Percentiles rank a stretch among this genome's conserved stretches.
Evolutionary conservation across 2,797 vertebrate species (phyloP).

Genomic region (Zalophus californianus): DNA sequence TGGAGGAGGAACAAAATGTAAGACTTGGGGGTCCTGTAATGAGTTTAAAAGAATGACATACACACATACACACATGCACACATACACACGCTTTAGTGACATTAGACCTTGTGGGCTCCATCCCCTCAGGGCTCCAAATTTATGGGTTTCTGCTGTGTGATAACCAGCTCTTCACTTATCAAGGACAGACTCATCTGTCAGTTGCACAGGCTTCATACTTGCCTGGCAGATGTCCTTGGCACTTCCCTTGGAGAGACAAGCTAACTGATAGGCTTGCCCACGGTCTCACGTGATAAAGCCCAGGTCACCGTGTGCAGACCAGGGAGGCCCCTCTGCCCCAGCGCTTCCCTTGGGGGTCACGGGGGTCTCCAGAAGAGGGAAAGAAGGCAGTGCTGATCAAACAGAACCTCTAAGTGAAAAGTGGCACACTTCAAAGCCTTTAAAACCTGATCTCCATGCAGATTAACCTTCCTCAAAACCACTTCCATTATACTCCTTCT

Average conservation of each 20-base stretch:
- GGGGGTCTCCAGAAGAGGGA: neutral
- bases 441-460: neutral
- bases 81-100: neutral
- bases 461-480: neutral
- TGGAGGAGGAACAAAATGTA: neutral
- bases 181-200: slow-evolving; percentile 47
- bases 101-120: neutral
- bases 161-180: slow-evolving; percentile 9
- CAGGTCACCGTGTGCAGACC: neutral
- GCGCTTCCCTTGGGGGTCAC: neutral
- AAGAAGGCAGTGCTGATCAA: neutral
- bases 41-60: neutral
- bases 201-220: neutral
- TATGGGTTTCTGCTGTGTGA: slow-evolving; percentile 3
- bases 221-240: slow-evolving; percentile 23
- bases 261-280: neutral
- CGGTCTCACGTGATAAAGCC: neutral
- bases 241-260: neutral
- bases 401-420: neutral
- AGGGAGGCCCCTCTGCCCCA: no score
- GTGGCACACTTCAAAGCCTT: neutral
- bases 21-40: neutral
- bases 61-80: neutral
- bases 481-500: neutral
- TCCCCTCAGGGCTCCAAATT: neutral